phyloP scores from a whole-genome alignment of 1,140 invertebrate species.

The Achroia grisella region DNA sequence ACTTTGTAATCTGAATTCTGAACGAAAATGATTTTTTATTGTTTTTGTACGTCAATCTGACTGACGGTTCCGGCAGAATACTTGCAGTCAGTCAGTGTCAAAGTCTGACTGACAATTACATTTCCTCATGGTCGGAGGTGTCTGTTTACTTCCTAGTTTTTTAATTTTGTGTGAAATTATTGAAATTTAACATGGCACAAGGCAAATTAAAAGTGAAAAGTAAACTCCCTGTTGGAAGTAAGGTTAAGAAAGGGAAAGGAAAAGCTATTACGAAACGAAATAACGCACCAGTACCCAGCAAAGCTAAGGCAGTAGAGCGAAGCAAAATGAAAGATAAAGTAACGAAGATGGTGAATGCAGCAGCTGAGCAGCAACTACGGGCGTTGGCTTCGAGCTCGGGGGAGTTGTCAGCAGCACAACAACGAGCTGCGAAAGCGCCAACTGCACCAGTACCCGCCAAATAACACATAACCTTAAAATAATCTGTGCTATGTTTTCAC shows the following conservation, averaged over 20 bases:
- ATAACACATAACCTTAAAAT: constrained; percentile 11
- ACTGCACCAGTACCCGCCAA: constrained; percentile 49
- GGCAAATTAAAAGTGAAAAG: constrained; percentile 65
- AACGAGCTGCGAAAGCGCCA: constrained; percentile 45
- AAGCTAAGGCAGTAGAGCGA: constrained; percentile 30
- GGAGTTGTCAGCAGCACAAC: constrained; percentile 49
- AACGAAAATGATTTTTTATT: too few relatives aligned
- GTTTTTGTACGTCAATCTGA: too few relatives aligned
- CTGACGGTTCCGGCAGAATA: too few relatives aligned
- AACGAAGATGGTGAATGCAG: constrained; percentile 63
- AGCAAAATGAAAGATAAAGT: constrained; percentile 62
- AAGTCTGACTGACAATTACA: too few relatives aligned
- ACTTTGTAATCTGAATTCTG: too few relatives aligned
- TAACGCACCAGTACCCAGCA: constrained; percentile 54
- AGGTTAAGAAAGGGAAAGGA: constrained; percentile 53
- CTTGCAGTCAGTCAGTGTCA: too few relatives aligned
- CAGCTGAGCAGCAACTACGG: constrained; percentile 53
- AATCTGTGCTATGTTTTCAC: too few relatives aligned
- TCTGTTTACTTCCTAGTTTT: too few relatives aligned
- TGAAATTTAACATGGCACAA: constrained; percentile 56
- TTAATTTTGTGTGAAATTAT: too few relatives aligned
- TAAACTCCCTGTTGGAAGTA: constrained; percentile 50
- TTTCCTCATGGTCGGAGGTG: too few relatives aligned
- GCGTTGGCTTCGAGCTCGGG: constrained; percentile 48
- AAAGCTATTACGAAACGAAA: constrained; percentile 53